phyloP scores from a whole-genome alignment of 2,888 invertebrate species.

The Lasioglossum vierecki region DNA sequence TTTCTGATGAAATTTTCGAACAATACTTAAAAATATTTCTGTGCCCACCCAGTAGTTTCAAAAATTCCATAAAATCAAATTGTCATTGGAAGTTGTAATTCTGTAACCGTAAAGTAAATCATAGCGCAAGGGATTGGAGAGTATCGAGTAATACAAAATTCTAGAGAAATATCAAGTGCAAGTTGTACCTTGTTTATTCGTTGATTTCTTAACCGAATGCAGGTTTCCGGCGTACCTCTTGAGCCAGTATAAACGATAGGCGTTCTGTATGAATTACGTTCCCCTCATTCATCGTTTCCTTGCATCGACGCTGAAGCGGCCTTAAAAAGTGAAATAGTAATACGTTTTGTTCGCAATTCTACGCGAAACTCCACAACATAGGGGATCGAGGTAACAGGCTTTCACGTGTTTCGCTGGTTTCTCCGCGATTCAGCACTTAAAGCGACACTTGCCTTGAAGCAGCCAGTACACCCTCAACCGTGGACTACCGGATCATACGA shows the following conservation, averaged over 20 bases:
- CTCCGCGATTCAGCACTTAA: slow-evolving; percentile 1
- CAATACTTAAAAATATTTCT: not conserved
- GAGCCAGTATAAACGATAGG: not conserved
- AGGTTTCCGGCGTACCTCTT: not conserved
- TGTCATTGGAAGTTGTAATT: too few species aligned
- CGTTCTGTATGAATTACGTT: not conserved
- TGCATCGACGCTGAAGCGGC: not conserved
- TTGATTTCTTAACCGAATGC: not conserved
- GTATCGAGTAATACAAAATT: not conserved
- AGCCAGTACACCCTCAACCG: slow-evolving; percentile 7
- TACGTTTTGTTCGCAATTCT: slow-evolving; percentile 1
- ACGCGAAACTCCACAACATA: not conserved
- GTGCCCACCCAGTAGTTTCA: not conserved
- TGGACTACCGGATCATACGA: not conserved
- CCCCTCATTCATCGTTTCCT: not conserved
- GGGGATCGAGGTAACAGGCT: slow-evolving; percentile 1
- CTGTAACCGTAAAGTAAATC: too few species aligned
- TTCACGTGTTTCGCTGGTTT: not conserved
- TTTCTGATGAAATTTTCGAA: not conserved
- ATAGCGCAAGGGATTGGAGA: too few species aligned
- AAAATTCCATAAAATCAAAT: not conserved
- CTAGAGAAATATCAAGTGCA: not conserved
- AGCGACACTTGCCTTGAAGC: slow-evolving; percentile 9
- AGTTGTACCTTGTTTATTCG: not conserved
- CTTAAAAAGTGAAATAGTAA: slow-evolving; percentile 1